phyloP scores from a whole-genome alignment of 2,797 vertebrate genomes.

The Cynopterus sphinx region DNA sequence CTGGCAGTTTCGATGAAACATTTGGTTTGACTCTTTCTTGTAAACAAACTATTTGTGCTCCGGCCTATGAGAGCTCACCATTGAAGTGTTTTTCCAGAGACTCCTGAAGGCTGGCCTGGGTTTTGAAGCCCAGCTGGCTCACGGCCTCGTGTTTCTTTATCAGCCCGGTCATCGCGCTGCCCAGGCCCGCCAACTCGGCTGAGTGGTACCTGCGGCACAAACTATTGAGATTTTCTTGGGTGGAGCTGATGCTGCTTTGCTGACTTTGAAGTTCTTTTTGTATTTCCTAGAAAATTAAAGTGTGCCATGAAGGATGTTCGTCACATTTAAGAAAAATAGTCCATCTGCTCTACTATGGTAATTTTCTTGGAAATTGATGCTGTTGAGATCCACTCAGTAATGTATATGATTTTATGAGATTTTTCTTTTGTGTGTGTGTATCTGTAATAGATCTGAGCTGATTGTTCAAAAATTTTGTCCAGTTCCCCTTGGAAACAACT shows the following conservation, averaged over 20 bases:
- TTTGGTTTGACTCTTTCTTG: constrained; percentile 62
- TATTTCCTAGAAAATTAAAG: constrained; percentile 87
- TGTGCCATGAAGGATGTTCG: background rate
- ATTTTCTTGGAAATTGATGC: background rate
- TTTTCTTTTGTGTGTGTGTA: background rate
- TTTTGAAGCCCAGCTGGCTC: constrained; percentile 89
- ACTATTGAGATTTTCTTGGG: constrained; percentile 90
- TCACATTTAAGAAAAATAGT: background rate
- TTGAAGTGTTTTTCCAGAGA: constrained; percentile 91
- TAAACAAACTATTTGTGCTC: constrained; percentile 12
- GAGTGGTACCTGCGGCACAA: constrained; percentile 94
- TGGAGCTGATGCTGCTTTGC: constrained; percentile 89
- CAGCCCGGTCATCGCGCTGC: constrained; percentile 89
- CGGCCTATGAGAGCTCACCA: constrained; percentile 84
- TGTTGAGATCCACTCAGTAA: background rate
- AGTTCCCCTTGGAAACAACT: background rate
- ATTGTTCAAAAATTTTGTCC: background rate
- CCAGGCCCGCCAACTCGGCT: constrained; percentile 90
- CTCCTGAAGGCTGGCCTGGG: constrained; percentile 91
- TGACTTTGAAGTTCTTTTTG: constrained; percentile 92
- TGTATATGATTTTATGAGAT: background rate
- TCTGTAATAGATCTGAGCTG: background rate
- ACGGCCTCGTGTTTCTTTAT: constrained; percentile 92
- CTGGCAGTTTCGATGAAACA: constrained; percentile 49
- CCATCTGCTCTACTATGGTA: background rate